Percentiles rank a stretch among this genome's conserved stretches.
phyloP scores from a whole-genome alignment of 2,888 invertebrate genomes.

The Halocaridina rubra region DNA sequence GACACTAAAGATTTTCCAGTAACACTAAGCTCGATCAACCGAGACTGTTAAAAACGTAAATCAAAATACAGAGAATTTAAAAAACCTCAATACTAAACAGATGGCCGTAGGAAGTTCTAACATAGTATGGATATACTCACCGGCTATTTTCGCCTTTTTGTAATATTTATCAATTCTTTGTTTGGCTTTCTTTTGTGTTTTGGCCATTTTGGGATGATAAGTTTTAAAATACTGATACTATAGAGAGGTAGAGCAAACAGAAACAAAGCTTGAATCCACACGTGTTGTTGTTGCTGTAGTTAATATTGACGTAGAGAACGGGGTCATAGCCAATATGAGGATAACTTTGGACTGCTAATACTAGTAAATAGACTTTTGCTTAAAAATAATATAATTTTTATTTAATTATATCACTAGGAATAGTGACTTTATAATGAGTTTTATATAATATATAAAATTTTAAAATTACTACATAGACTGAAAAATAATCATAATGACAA shows the following conservation, averaged over 20 bases:
- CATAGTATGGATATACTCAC: not conserved
- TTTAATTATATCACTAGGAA: not conserved
- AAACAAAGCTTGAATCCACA: too few species aligned
- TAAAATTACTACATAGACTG: not conserved
- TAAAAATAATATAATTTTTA: not conserved
- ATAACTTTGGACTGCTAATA: not conserved
- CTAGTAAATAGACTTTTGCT: not conserved
- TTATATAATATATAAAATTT: not conserved
- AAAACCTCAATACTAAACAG: too few species aligned
- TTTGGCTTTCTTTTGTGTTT: slow-evolving; percentile 1
- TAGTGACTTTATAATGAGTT: not conserved
- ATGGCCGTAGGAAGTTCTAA: too few species aligned
- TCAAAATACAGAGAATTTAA: too few species aligned
- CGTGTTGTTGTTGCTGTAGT: slow-evolving; percentile 4
- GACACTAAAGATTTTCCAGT: not conserved
- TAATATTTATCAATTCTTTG: slow-evolving; percentile 8
- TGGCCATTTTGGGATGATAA: not conserved
- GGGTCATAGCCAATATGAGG: not conserved
- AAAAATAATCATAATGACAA: too few species aligned
- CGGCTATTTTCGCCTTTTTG: slow-evolving; percentile 18
- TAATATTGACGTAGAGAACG: too few species aligned
- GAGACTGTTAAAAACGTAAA: too few species aligned
- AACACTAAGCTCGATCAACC: not conserved
- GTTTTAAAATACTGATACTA: too few species aligned
- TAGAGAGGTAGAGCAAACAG: too few species aligned